These are phyloP conservation scores for Onthophagus sagittarius DNA, from an alignment of 2,888 invertebrate species.

Conservation along the genomic window DNA sequence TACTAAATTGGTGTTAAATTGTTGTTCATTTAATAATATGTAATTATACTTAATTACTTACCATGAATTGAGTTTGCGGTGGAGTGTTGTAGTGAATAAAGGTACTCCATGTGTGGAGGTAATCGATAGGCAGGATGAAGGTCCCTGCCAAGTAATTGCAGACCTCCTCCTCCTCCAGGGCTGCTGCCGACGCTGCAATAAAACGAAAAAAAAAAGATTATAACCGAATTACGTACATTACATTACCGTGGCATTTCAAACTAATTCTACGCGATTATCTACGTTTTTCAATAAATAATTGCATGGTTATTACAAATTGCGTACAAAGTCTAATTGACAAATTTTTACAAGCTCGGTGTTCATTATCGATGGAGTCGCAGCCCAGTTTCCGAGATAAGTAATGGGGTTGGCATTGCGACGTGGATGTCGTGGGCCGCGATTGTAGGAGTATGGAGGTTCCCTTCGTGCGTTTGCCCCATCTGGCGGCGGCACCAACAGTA, in stretches of 20 bases:
- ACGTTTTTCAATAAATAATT: neutral
- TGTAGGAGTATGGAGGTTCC: conserved; percentile 37
- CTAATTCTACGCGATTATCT: neutral
- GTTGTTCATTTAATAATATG: too few relatives aligned
- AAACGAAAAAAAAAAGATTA: conserved; percentile 9
- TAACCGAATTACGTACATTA: neutral
- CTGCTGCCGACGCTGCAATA: conserved; percentile 47
- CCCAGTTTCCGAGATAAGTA: conserved; percentile 30
- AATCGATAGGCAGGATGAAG: conserved; percentile 69
- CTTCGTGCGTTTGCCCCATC: conserved; percentile 27
- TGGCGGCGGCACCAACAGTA: neutral
- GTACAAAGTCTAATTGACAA: neutral
- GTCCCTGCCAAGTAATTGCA: conserved; percentile 55
- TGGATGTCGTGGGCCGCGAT: conserved; percentile 27
- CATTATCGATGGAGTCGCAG: conserved; percentile 37
- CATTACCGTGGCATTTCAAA: neutral
- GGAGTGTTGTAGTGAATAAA: conserved; percentile 68
- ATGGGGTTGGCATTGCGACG: conserved; percentile 6
- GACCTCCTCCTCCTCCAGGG: conserved; percentile 53
- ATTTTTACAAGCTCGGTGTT: conserved; percentile 18
- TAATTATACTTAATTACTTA: conserved; percentile 43
- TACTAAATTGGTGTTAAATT: too few relatives aligned
- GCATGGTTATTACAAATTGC: neutral
- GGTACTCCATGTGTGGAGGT: conserved; percentile 73
- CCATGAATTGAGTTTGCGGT: conserved; percentile 65